These are phyloP conservation scores for Lithobates pipiens DNA, from an alignment of 2,797 vertebrate genomes.

Conservation along the genomic window DNA sequence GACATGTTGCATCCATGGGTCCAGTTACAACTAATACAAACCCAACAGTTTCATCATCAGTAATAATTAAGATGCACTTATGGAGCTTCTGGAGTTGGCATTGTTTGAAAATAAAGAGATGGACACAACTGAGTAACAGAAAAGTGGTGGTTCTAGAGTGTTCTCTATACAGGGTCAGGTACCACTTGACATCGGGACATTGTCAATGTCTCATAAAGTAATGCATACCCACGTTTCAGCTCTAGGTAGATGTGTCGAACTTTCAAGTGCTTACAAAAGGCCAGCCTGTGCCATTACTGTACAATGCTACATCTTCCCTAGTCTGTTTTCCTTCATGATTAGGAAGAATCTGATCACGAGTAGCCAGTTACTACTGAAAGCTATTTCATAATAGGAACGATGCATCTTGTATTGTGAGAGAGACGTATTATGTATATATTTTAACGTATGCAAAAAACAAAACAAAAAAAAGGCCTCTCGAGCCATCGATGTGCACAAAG, in stretches of 20 bases:
- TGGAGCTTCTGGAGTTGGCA: too few relatives aligned
- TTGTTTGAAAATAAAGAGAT: too few relatives aligned
- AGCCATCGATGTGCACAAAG: slow-evolving; percentile 58
- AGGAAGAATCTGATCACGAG: slow-evolving; percentile 3
- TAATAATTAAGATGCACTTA: too few relatives aligned
- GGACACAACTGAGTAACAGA: too few relatives aligned
- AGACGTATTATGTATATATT: slow-evolving; percentile 57
- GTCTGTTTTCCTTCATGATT: slow-evolving; percentile 17
- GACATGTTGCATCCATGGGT: too few relatives aligned
- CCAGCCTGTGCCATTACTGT: not conserved
- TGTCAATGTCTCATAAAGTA: not conserved
- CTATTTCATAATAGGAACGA: slow-evolving; percentile 26
- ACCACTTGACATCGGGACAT: not conserved
- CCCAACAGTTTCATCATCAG: too few relatives aligned
- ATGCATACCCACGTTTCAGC: not conserved
- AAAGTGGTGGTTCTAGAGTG: too few relatives aligned
- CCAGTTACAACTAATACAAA: too few relatives aligned
- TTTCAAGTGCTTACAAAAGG: not conserved
- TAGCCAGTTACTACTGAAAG: slow-evolving; percentile 18
- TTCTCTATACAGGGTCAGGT: not conserved
- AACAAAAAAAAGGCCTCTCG: slow-evolving; percentile 34
- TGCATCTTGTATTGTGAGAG: slow-evolving; percentile 52
- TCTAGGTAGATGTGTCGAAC: not conserved
- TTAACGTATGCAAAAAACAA: slow-evolving; percentile 57
- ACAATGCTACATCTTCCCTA: slow-evolving; percentile 36